A percentile compares a stretch with the other conserved stretches of the same genome.
phyloP scores from a whole-genome alignment of 2,113 vertebrate genomes.

The Campylomormyrus numenius region DNA sequence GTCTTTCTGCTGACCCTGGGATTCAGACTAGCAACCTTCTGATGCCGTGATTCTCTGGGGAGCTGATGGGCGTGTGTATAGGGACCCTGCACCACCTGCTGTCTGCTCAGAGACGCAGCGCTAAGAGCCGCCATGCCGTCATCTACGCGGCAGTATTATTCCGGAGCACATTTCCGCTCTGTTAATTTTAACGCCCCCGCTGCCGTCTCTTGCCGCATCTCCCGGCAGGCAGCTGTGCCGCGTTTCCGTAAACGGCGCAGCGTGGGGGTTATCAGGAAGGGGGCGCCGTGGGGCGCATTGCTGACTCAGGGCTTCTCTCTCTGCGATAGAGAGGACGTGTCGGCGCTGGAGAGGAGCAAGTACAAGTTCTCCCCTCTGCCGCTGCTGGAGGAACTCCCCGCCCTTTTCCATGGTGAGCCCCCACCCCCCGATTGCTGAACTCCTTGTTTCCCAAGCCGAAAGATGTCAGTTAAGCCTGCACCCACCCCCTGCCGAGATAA shows the following conservation, averaged over 20 bases:
- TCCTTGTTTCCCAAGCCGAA: neutral
- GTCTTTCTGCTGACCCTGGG: neutral
- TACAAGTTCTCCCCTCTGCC: constrained; percentile 82
- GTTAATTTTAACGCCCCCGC: neutral
- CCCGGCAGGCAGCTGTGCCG: neutral
- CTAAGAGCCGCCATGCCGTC: neutral
- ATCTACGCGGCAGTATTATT: neutral
- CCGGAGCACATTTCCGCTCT: neutral
- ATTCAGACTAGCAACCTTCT: no score
- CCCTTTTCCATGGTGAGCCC: constrained; percentile 77
- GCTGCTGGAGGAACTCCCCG: constrained; percentile 68
- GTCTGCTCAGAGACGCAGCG: neutral
- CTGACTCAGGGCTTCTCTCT: constrained; percentile 17
- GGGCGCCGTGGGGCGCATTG: neutral
- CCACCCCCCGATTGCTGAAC: neutral
- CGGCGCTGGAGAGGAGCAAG: constrained; percentile 81
- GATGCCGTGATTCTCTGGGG: neutral
- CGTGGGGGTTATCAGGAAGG: neutral
- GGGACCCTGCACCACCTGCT: neutral
- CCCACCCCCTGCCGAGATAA: neutral
- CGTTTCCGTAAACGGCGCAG: neutral
- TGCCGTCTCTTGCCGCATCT: neutral
- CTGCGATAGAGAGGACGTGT: constrained; percentile 76
- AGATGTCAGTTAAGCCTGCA: neutral
- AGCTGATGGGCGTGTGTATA: neutral